Base-by-base conservation (phyloP, 2,797 vertebrate genomes). In the Sternotherus odoratus region DNA sequence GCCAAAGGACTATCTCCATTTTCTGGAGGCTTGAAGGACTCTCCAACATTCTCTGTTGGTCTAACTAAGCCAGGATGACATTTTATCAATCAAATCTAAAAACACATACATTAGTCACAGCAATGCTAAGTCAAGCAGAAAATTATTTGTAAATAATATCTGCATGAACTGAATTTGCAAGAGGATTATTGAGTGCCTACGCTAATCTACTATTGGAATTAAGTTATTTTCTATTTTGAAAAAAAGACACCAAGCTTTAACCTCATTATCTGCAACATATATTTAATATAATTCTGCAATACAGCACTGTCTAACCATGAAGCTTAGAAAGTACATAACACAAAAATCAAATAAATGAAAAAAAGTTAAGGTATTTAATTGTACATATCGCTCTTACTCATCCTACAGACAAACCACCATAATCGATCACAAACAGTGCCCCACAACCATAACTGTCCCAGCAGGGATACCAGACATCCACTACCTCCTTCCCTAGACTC, bases 91-190 rank as follows among this genome's bases (percentile, higher is more conserved):
- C 50, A 74, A 77, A 85, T 60, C 19, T 74, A 19, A 89, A 93
- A 82, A n/a, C 1, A 30, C 50, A 43, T 12, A 48, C 9, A 79
- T 86, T 28, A 86, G 16, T 72, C 39, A 79, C 5, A 86, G 11
- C 28, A 89, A 13, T 91, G 53, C 28, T 78, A 78, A 83, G 10
- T 36, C 77, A 85, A 80, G 9, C 84, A 39, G 2, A 63, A 72
- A 84, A 90, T 28, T 19, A 82, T 91, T 92, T 86, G 53, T 49
- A 89, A 92, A 92, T 78, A 83, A 5, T 50, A 88, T 50, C 50
- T 92, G 8, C 33, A 79, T 80, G 39, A 89, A 75, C 10, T 24
- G 4, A 56, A 24, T 92, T 95, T 91, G 72, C 77, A 78, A 94
- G 85, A 83, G 48, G 48, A 87, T 88, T 11, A 79, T 33, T 49